Evolutionary conservation across 2,797 vertebrate species (phyloP).

Genomic region (Platalea minor): DNA sequence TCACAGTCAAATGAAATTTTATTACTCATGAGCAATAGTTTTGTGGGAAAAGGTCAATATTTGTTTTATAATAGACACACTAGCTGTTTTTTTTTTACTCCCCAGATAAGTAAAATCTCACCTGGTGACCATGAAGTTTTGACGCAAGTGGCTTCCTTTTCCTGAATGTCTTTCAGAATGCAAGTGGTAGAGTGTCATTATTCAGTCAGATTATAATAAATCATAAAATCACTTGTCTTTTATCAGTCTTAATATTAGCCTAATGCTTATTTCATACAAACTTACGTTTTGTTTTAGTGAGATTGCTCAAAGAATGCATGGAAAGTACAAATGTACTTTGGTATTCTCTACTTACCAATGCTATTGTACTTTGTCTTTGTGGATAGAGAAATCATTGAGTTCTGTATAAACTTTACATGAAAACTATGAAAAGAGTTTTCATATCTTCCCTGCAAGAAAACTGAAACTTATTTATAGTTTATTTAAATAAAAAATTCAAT

Average conservation of each 20-base stretch:
- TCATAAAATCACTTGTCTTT: background rate
- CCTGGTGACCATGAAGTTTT: background rate
- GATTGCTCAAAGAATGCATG: background rate
- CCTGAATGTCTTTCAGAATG: background rate
- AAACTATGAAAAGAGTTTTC: background rate
- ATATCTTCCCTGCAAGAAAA: background rate
- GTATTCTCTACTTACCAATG: background rate
- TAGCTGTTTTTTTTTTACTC: background rate
- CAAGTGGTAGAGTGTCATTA: background rate
- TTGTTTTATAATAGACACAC: background rate
- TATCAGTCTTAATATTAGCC: background rate
- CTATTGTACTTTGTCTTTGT: background rate
- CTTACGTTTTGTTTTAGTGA: background rate
- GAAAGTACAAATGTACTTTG: background rate
- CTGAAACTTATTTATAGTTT: background rate
- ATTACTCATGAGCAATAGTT: background rate
- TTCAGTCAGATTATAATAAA: background rate
- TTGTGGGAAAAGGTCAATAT: background rate
- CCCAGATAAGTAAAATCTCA: background rate
- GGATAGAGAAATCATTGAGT: background rate
- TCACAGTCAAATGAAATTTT: background rate
- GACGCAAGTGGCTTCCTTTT: background rate
- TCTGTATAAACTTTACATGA: background rate
- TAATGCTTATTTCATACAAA: background rate
- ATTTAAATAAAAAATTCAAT: background rate